phyloP scores from a whole-genome alignment of 1,140 invertebrate genomes.

The Drosophila insularis region DNA sequence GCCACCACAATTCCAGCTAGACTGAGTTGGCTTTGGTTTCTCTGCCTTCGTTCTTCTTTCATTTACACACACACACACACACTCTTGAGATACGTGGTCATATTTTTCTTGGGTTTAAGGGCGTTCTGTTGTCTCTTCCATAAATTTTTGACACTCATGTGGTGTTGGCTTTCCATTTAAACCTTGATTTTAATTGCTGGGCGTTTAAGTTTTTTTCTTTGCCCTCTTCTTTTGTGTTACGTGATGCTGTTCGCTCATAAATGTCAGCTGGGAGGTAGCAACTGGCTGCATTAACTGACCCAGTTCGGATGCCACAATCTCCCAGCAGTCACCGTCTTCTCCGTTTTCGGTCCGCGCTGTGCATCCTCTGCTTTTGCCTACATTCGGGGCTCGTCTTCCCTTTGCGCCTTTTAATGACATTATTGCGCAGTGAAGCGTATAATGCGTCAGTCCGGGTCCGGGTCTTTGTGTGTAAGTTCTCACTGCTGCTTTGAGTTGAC shows the following conservation, averaged over 20 bases:
- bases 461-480: slow-evolving; percentile 25
- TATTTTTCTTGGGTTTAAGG: slow-evolving; percentile 52
- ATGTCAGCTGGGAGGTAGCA: slow-evolving; percentile 68
- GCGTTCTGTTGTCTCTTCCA: slow-evolving; percentile 53
- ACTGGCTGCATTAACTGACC: slow-evolving; percentile 76
- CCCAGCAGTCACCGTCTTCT: background rate
- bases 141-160: slow-evolving; percentile 70
- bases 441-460: slow-evolving; percentile 59
- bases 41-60: slow-evolving; percentile 27
- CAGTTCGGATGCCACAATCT: slow-evolving; percentile 55
- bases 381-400: slow-evolving; percentile 25
- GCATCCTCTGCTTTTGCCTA: background rate
- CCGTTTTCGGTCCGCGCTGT: background rate
- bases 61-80: slow-evolving; percentile 14
- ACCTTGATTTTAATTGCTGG: slow-evolving; percentile 63
- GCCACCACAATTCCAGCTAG: slow-evolving; percentile 67
- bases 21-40: slow-evolving; percentile 58
- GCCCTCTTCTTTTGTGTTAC: background rate
- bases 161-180: slow-evolving; percentile 39
- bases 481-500: slow-evolving; percentile 27
- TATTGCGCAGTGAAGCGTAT: slow-evolving; percentile 74
- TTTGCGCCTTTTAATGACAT: slow-evolving; percentile 67
- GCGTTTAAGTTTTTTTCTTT: slow-evolving; percentile 39
- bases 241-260: slow-evolving; percentile 56
- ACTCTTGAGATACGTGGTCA: slow-evolving; percentile 27